phyloP scores from a whole-genome alignment of 2,888 invertebrate species.

The Eumacrocentrus americanus region DNA sequence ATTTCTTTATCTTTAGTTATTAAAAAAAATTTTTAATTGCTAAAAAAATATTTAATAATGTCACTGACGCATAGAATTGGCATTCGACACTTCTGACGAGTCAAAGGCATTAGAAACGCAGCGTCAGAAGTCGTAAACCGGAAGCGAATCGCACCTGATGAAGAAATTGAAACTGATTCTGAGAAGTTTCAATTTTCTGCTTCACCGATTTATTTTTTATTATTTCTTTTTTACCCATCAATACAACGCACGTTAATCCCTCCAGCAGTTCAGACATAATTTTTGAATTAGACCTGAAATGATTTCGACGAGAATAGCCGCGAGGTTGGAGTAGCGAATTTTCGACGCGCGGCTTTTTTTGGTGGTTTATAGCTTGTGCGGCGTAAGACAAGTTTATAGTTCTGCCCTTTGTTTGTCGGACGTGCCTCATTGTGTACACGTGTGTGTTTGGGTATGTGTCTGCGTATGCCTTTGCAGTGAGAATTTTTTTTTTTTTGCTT shows the following conservation, averaged over 20 bases:
- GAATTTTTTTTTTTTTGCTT: slow-evolving; percentile 13
- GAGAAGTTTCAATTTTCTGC: slow-evolving; percentile 5
- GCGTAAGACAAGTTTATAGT: neutral
- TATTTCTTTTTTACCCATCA: neutral
- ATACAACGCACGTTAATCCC: neutral
- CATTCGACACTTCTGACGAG: too few species aligned
- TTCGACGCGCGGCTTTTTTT: neutral
- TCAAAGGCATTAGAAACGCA: too few species aligned
- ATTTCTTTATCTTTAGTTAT: too few species aligned
- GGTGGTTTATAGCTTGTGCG: neutral
- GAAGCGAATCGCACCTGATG: neutral
- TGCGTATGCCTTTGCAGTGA: neutral
- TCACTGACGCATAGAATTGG: too few species aligned
- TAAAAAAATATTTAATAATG: too few species aligned
- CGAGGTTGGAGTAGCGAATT: neutral
- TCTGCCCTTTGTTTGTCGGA: slow-evolving; percentile 8
- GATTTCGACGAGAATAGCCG: neutral
- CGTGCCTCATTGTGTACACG: neutral
- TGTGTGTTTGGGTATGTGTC: neutral
- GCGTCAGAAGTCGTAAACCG: neutral
- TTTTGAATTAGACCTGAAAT: neutral
- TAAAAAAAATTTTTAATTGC: too few species aligned
- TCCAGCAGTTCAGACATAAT: too few species aligned
- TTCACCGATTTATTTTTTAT: neutral
- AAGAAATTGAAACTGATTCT: neutral